phyloP scores from a whole-genome alignment of 2,888 invertebrate species.

The Hypena proboscidalis region DNA sequence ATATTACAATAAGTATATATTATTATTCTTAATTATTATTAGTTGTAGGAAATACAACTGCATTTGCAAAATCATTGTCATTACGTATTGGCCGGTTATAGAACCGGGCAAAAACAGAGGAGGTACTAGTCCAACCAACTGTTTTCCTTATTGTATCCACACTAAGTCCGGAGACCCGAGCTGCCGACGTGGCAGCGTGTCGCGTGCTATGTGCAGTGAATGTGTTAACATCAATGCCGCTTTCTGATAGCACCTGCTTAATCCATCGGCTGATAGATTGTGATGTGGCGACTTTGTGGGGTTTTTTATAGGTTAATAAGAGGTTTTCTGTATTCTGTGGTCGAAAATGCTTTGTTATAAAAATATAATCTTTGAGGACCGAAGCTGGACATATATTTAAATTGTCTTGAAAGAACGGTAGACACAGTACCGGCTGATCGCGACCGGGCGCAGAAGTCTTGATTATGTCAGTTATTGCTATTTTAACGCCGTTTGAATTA shows the following conservation, averaged over 20 bases:
- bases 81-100: neutral
- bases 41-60: too few relatives aligned
- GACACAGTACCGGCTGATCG: constrained; percentile 9
- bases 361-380: constrained; percentile 11
- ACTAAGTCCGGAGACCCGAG: neutral
- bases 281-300: constrained; percentile 2
- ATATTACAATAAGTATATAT: too few relatives aligned
- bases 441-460: constrained; percentile 15
- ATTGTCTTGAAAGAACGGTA: constrained; percentile 18
- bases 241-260: constrained; percentile 1
- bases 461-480: constrained; percentile 12
- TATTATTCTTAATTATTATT: too few relatives aligned
- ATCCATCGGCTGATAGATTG: constrained; percentile 1
- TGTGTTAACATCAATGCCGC: too few relatives aligned
- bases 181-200: too few relatives aligned
- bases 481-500: constrained; percentile 2
- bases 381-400: constrained; percentile 3
- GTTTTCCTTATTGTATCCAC: neutral
- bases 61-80: neutral
- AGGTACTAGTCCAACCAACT: neutral
- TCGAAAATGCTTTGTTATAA: constrained; percentile 4
- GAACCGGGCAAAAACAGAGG: neutral
- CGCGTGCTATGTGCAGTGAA: too few relatives aligned
- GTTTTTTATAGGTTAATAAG: constrained; percentile 3
- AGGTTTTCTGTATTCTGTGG: constrained; percentile 1